A percentile compares a stretch with the other conserved stretches of the same genome.
Evolutionary conservation across 2,113 vertebrate genomes (phyloP).

Genomic region (Microtus pennsylvanicus): DNA sequence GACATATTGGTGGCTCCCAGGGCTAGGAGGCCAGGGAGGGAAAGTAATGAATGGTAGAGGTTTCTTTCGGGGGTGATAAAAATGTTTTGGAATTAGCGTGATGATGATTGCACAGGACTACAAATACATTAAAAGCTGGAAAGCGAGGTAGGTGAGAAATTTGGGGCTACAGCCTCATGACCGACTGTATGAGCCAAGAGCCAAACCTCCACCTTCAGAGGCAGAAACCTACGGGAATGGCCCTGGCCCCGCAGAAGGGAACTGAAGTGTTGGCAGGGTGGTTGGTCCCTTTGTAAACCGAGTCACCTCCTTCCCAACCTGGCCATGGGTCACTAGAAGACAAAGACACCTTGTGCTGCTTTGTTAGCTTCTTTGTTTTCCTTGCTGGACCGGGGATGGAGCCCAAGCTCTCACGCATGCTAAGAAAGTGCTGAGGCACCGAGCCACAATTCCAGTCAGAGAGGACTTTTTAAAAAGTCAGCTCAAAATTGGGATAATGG

Average conservation of each 20-base stretch:
- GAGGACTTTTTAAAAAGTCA: neutral
- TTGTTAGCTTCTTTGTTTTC: neutral
- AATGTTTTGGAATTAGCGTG: too few relatives aligned
- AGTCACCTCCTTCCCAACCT: neutral
- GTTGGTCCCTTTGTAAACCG: accelerated
- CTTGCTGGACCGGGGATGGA: neutral
- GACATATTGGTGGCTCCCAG: neutral
- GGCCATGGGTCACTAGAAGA: neutral
- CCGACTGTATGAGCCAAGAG: accelerated
- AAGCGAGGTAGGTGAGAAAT: neutral
- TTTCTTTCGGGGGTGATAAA: neutral
- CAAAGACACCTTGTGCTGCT: neutral
- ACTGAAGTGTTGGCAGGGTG: neutral
- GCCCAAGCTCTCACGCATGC: neutral
- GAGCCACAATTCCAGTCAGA: neutral
- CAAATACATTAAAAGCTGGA: neutral
- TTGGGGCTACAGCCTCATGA: accelerated
- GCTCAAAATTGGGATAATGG: neutral
- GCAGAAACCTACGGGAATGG: too few relatives aligned
- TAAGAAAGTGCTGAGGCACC: neutral
- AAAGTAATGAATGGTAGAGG: neutral
- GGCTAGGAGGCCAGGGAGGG: neutral
- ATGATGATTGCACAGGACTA: accelerated
- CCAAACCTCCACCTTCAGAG: neutral
- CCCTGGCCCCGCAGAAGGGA: neutral